Evolutionary conservation across 2,888 invertebrate genomes (phyloP).

Genomic region (Agonopterix alstromeriana): DNA sequence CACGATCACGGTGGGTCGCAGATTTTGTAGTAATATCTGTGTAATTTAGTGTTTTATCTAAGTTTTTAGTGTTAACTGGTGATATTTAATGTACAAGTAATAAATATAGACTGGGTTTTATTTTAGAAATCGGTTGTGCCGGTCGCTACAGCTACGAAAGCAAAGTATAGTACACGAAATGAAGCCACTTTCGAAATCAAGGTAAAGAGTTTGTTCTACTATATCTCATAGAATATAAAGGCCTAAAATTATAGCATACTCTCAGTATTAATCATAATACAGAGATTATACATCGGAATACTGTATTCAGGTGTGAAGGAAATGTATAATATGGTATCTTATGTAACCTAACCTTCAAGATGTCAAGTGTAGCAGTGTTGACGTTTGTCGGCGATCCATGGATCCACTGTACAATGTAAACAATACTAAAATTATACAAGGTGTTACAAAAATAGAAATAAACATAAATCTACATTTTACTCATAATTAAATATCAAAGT

Average conservation of each 20-base stretch:
- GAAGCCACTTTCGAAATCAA: slow-evolving; percentile 80
- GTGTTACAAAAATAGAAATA: too few relatives aligned
- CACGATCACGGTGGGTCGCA: slow-evolving; percentile 36
- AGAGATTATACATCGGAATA: too few relatives aligned
- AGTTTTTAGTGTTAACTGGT: slow-evolving; percentile 1
- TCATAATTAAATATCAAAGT: too few relatives aligned
- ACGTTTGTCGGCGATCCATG: neutral
- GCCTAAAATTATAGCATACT: neutral
- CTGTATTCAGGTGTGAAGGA: neutral
- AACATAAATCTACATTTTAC: too few relatives aligned
- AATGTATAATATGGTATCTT: slow-evolving; percentile 29
- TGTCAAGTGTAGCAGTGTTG: slow-evolving; percentile 42
- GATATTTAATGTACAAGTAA: slow-evolving; percentile 2
- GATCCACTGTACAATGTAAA: too few relatives aligned
- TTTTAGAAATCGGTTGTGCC: slow-evolving; percentile 60
- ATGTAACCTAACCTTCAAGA: slow-evolving; percentile 71
- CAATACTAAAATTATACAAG: too few relatives aligned
- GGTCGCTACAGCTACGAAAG: slow-evolving; percentile 46
- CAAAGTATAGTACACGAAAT: slow-evolving; percentile 75
- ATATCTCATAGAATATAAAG: neutral
- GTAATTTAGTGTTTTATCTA: neutral
- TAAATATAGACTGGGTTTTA: slow-evolving; percentile 6
- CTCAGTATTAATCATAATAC: too few relatives aligned
- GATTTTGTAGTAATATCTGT: slow-evolving; percentile 14
- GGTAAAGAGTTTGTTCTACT: slow-evolving; percentile 31